A percentile compares a stretch with the other conserved stretches of the same genome.
phyloP scores from a whole-genome alignment of 2,113 vertebrate genomes.

The Podilymbus podiceps region DNA sequence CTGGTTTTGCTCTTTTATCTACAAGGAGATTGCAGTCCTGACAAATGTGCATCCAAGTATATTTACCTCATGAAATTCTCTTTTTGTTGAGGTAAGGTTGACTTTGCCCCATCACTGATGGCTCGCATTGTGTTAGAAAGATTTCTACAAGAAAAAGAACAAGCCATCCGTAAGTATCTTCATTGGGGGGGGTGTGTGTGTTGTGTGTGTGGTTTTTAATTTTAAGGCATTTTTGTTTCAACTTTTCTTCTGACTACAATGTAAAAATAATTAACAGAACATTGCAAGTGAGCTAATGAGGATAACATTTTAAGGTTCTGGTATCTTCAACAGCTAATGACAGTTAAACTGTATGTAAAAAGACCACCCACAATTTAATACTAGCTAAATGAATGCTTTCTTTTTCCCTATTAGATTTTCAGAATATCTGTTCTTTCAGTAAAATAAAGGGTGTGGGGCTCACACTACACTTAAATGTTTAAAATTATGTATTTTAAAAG shows the following conservation, averaged over 20 bases:
- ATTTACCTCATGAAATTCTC: conserved; percentile 35
- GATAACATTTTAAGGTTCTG: conserved; percentile 73
- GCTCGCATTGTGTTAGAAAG: conserved; percentile 90
- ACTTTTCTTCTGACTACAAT: neutral
- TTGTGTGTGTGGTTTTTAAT: neutral
- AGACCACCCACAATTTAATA: conserved; percentile 79
- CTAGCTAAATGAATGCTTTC: conserved; percentile 75
- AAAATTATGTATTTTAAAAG: conserved; percentile 62
- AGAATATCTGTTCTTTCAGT: conserved; percentile 43
- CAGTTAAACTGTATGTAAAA: conserved; percentile 75
- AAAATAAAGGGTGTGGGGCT: conserved; percentile 39
- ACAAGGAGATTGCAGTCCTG: conserved; percentile 33
- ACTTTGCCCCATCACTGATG: conserved; percentile 92
- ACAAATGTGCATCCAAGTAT: neutral
- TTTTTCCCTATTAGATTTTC: conserved; percentile 62
- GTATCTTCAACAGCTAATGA: conserved; percentile 77
- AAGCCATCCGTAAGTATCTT: conserved; percentile 82
- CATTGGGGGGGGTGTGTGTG: neutral
- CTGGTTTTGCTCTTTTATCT: conserved; percentile 10
- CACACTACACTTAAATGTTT: conserved; percentile 24
- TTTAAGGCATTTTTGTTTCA: neutral
- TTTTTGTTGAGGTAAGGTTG: conserved; percentile 79
- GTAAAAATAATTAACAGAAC: conserved; percentile 61
- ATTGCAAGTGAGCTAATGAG: conserved; percentile 74
- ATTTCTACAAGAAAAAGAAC: conserved; percentile 85